phyloP scores from a whole-genome alignment of 2,888 invertebrate species.

The Xestia xanthographa region DNA sequence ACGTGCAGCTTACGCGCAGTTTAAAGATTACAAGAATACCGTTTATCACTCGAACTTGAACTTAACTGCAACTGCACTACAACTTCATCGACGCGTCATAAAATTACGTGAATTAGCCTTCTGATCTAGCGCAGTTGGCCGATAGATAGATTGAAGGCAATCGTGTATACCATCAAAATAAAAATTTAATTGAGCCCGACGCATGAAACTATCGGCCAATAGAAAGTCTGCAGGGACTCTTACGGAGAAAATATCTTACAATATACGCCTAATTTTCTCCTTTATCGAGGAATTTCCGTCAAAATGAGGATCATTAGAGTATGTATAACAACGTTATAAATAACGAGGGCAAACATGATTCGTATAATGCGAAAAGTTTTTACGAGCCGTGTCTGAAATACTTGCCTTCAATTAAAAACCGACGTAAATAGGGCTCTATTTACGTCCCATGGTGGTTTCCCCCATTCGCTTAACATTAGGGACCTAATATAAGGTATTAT shows the following conservation, averaged over 20 bases:
- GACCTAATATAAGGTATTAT: constrained; percentile 3
- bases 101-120: too few species aligned
- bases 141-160: neutral
- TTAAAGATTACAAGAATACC: too few species aligned
- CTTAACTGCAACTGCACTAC: too few species aligned
- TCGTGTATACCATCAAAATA: neutral
- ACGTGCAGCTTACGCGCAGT: too few species aligned
- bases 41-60: too few species aligned
- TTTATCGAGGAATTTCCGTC: neutral
- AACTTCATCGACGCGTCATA: too few species aligned
- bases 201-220: neutral
- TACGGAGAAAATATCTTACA: neutral
- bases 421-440: constrained; percentile 1
- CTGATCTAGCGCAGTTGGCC: neutral
- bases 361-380: constrained; percentile 14
- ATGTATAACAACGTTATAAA: neutral
- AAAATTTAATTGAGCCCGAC: neutral
- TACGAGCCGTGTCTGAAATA: neutral
- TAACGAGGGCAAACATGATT: neutral
- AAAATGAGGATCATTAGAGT: neutral
- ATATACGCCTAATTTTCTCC: neutral
- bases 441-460: too few species aligned
- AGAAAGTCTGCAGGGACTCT: neutral
- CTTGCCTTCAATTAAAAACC: constrained; percentile 1
- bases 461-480: neutral